These are phyloP conservation scores for Coptotermes formosanus DNA, from an alignment of 1,140 invertebrate genomes.

Conservation along the genomic window DNA sequence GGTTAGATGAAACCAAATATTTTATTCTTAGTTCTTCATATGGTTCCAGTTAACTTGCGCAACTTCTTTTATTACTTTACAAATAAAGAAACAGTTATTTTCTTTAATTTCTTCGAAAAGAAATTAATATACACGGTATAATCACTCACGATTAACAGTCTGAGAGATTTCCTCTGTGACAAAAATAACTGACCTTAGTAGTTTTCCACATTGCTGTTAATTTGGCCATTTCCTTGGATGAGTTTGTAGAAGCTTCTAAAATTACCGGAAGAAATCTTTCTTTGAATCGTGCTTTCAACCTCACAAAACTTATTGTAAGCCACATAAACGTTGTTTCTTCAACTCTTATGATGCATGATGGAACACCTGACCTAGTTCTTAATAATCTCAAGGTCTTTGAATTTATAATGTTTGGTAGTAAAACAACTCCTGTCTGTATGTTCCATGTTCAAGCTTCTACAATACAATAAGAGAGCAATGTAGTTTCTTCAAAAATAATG, in stretches of 20 bases:
- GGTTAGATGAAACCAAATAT: too few species aligned
- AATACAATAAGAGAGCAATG: too few species aligned
- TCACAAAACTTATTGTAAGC: too few species aligned
- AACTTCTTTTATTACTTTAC: not conserved
- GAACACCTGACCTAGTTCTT: too few species aligned
- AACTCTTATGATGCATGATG: too few species aligned
- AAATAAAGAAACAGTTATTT: not conserved
- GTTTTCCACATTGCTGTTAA: not conserved
- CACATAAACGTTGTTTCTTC: too few species aligned
- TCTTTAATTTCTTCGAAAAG: not conserved
- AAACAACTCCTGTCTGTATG: too few species aligned
- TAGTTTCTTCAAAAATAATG: too few species aligned
- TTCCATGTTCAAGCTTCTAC: too few species aligned
- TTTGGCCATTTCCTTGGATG: not conserved
- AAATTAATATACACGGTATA: not conserved
- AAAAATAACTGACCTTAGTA: not conserved
- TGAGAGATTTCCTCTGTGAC: not conserved
- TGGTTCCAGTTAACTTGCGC: too few species aligned
- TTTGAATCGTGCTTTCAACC: not conserved
- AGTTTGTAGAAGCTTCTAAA: not conserved
- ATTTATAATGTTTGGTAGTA: not conserved
- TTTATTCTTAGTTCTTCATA: too few species aligned
- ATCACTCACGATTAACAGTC: not conserved
- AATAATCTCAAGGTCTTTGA: not conserved
- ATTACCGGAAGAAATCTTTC: not conserved